Conservation (phyloP, 2,888 invertebrate genomes). For the Drosophila fulvimacula region DNA sequence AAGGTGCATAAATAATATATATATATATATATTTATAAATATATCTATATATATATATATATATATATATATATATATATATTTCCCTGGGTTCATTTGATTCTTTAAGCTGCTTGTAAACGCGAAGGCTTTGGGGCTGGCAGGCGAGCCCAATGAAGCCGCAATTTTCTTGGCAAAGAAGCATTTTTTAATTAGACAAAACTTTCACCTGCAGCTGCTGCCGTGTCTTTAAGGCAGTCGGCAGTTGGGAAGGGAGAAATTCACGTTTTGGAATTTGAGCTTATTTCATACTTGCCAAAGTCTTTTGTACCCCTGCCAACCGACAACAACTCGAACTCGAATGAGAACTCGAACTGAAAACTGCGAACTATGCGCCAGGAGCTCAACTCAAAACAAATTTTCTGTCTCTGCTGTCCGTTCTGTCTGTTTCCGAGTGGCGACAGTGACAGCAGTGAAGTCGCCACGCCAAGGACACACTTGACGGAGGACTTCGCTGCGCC, state of each 20-base stretch:
- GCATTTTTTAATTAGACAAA: slow-evolving; percentile 68
- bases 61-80: not conserved
- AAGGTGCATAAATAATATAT: not conserved
- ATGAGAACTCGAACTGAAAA: slow-evolving; percentile 34
- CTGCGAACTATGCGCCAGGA: slow-evolving; percentile 55
- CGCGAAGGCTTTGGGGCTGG: not conserved
- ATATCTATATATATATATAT: not conserved
- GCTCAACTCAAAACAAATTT: slow-evolving; percentile 53
- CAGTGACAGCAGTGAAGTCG: slow-evolving; percentile 59
- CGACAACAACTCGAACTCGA: slow-evolving; percentile 4
- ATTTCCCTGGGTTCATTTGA: not conserved
- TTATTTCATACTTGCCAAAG: slow-evolving; percentile 47
- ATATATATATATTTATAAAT: not conserved
- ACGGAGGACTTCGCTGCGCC: slow-evolving; percentile 27
- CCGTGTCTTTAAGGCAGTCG: slow-evolving; percentile 32
- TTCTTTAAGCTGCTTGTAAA: slow-evolving; percentile 20
- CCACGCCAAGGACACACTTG: slow-evolving; percentile 50
- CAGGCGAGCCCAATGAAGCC: slow-evolving; percentile 45
- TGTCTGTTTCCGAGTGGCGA: slow-evolving; percentile 35
- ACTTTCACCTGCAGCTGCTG: slow-evolving; percentile 68
- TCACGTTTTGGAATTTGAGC: slow-evolving; percentile 57
- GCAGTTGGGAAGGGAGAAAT: slow-evolving; percentile 13
- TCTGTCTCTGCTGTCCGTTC: slow-evolving; percentile 29
- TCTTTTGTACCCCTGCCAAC: slow-evolving; percentile 36
- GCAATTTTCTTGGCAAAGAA: slow-evolving; percentile 58